A percentile compares a stretch with the other conserved stretches of the same genome.
phyloP scores from a whole-genome alignment of 1,140 invertebrate species.

The Akabosia matsudoensis region DNA sequence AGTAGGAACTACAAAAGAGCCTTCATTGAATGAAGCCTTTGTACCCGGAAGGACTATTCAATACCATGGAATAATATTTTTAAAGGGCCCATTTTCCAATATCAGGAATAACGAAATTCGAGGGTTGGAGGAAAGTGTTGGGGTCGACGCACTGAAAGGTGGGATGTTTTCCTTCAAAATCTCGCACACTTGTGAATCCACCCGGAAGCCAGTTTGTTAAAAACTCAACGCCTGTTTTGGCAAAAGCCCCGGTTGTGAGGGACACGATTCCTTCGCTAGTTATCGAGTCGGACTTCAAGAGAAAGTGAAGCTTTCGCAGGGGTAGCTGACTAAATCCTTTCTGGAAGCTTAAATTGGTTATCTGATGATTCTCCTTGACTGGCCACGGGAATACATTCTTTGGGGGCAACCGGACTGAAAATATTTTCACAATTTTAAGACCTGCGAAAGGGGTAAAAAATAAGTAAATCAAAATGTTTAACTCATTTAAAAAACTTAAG shows the following conservation, averaged over 20 bases:
- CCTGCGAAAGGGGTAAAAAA: too few relatives aligned
- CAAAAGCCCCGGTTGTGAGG: not conserved
- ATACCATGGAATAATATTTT: not conserved
- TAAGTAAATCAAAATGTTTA: not conserved
- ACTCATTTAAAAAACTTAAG: not conserved
- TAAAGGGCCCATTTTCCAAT: conserved; percentile 14
- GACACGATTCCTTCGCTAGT: not conserved
- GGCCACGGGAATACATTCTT: conserved; percentile 18
- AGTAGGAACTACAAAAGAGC: too few relatives aligned
- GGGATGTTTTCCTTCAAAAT: not conserved
- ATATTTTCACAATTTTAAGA: not conserved
- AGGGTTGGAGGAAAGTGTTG: not conserved
- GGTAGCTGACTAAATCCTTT: not conserved
- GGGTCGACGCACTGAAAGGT: not conserved
- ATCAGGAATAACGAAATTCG: conserved; percentile 8
- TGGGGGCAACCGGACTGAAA: conserved; percentile 1
- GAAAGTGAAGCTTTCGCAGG: not conserved
- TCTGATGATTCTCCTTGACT: not conserved
- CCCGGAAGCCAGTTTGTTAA: not conserved
- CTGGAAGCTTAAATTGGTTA: not conserved
- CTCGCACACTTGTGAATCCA: not conserved
- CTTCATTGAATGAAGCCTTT: too few relatives aligned
- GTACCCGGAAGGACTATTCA: too few relatives aligned
- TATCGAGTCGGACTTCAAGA: not conserved
- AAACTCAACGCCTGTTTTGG: not conserved